Percentiles rank a stretch among this genome's conserved stretches.
These are phyloP conservation scores for Sciurus carolinensis DNA, from an alignment of 2,797 vertebrate genomes.

Conservation along the genomic window DNA sequence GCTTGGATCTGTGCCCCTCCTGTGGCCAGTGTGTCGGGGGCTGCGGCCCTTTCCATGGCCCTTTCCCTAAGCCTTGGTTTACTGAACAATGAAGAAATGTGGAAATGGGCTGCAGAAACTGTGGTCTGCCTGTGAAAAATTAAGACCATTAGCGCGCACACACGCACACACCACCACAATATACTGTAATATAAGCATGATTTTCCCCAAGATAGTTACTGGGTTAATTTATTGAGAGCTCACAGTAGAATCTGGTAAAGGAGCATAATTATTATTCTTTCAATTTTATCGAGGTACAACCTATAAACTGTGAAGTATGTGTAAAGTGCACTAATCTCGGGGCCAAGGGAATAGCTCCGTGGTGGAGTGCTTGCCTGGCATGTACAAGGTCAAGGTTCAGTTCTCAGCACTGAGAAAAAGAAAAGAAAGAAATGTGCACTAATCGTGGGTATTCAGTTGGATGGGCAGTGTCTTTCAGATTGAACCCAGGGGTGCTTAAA, in stretches of 20 bases:
- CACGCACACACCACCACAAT: not conserved
- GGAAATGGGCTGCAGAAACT: not conserved
- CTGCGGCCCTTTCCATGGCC: not conserved
- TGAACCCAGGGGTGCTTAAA: too few species aligned
- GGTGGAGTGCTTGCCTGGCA: not conserved
- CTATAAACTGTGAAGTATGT: not conserved
- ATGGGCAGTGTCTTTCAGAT: not conserved
- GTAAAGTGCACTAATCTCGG: not conserved
- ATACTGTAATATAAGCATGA: not conserved
- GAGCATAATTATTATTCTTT: not conserved
- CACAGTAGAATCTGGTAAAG: constrained; percentile 15
- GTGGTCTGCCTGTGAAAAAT: constrained; percentile 30
- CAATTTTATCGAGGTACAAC: not conserved
- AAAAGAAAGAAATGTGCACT: not conserved
- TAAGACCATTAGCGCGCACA: constrained; percentile 18
- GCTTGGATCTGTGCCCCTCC: fast-evolving
- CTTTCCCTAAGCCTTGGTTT: constrained; percentile 18
- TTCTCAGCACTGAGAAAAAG: not conserved
- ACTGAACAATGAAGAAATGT: constrained; percentile 30
- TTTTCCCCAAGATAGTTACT: constrained; percentile 24
- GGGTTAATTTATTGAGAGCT: not conserved
- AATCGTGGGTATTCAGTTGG: too few species aligned
- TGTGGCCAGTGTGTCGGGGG: not conserved
- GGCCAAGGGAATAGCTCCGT: not conserved
- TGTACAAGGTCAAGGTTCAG: not conserved